Evolutionary conservation across 37 sponge, comb jelly and placozoan species (phyloP), one percentile per base, ranked within the genome.

Genomic region (Eunapius fragilis): DNA sequence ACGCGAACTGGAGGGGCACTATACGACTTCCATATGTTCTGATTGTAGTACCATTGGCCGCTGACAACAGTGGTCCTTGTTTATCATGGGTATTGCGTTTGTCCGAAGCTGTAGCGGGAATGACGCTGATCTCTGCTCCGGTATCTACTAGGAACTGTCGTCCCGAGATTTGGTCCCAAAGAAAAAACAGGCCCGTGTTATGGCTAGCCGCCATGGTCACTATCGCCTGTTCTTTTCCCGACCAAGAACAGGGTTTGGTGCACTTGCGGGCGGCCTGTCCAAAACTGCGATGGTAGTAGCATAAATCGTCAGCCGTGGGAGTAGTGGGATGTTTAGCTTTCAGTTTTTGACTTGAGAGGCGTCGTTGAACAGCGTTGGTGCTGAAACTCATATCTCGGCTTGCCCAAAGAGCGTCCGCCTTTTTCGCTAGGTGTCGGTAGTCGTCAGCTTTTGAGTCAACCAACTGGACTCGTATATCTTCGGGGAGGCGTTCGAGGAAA

Each of bases 131-230:
- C n/a, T 82, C 74, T 37, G 36, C 83, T 41, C 74, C 83, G 3
- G 74, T 82, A 49, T 82, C 83, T 3, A 71, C 83, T 12, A 82
- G 83, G 74, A 82, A 82, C 6, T 68, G 74, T 7, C 83, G 73
- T n/a, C 34, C 34, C 0, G 83, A 82, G 34, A 67, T 26, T 11
- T 32, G 31, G 31, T 80, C 70, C 2, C 69, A 80, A 5, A 80
- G 30, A 67, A 36, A 37, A 14, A 80, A 58, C 3, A 78, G 79
- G 31, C 81, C 50, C 3, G 5, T 68, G n/a, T 50, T 6, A n/a
- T 68, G 37, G 45, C 25, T 9, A 26, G 37, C 7, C 7, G 47
- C 37, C 25, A 24, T 4, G 2, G 33, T 47, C 33, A 77, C 0
- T 28, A 6, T 68, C 6, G 41, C 78, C 78, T 32, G 35, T 25